Conservation (phyloP, 2,888 invertebrate species). For the Galeopsomyia nigrocyanea region DNA sequence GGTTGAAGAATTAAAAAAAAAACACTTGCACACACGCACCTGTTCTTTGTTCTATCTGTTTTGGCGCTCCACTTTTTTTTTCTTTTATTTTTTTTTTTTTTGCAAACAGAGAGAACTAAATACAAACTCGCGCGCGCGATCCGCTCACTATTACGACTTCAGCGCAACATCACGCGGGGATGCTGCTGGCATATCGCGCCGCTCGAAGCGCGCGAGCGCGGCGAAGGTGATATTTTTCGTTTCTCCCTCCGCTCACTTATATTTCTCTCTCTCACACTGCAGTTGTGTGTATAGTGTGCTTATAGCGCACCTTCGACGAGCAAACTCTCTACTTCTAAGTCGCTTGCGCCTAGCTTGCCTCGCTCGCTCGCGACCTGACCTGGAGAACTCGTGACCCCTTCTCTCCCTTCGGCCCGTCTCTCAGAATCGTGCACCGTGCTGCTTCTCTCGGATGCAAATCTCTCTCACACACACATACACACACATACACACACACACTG, state of each 20-base stretch:
- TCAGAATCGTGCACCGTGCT: too few relatives aligned
- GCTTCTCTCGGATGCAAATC: too few relatives aligned
- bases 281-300: too few relatives aligned
- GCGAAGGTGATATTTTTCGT: slow-evolving; percentile 43
- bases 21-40: too few relatives aligned
- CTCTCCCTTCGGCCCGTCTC: slow-evolving; percentile 4
- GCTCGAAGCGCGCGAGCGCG: background rate
- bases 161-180: slow-evolving; percentile 4
- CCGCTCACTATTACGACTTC: slow-evolving; percentile 34
- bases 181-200: slow-evolving; percentile 29
- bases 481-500: too few relatives aligned
- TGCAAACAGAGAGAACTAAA: background rate
- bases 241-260: slow-evolving; percentile 4
- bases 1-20: too few relatives aligned
- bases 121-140: slow-evolving; percentile 6
- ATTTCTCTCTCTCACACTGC: slow-evolving; percentile 7
- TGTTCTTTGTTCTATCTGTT: too few relatives aligned
- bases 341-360: background rate
- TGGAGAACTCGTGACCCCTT: slow-evolving; percentile 48
- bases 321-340: slow-evolving; percentile 25
- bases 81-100: too few relatives aligned
- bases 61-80: slow-evolving; percentile 15
- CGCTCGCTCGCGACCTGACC: slow-evolving; percentile 41
- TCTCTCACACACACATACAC: too few relatives aligned
- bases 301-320: slow-evolving; percentile 12